phyloP scores from a whole-genome alignment of 1,140 invertebrate genomes.

The Riptortus pedestris region DNA sequence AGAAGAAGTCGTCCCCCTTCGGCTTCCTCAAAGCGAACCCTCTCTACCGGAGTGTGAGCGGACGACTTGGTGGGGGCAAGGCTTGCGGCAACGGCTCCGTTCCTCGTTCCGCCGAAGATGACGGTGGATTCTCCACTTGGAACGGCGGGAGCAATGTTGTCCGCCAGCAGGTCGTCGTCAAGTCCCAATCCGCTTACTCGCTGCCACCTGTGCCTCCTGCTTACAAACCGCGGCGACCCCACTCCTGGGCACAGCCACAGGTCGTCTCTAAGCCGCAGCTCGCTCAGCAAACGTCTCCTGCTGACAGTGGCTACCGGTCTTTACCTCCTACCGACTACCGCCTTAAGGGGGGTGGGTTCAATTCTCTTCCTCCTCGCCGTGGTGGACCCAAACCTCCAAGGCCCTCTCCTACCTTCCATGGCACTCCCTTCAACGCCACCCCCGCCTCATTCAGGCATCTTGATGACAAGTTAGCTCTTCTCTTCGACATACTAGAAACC shows the following conservation, averaged over 20 bases:
- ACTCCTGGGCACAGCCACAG: slow-evolving; percentile 27
- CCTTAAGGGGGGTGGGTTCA: slow-evolving; percentile 26
- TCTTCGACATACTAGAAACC: slow-evolving; percentile 67
- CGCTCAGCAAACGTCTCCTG: background rate
- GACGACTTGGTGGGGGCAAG: slow-evolving; percentile 33
- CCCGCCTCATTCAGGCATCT: slow-evolving; percentile 48
- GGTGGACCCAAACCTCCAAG: slow-evolving; percentile 35
- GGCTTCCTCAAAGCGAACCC: slow-evolving; percentile 37
- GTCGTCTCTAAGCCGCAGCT: slow-evolving; percentile 34
- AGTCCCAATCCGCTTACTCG: slow-evolving; percentile 25
- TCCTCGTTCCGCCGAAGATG: slow-evolving; percentile 27
- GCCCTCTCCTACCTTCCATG: slow-evolving; percentile 50
- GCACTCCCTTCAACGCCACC: slow-evolving; percentile 44
- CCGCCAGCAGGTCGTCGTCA: slow-evolving; percentile 28
- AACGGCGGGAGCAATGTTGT: slow-evolving; percentile 23
- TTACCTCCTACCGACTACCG: slow-evolving; percentile 12
- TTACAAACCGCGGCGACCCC: slow-evolving; percentile 24
- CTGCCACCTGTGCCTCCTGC: slow-evolving; percentile 29
- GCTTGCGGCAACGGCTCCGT: slow-evolving; percentile 26
- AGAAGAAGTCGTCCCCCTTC: slow-evolving; percentile 40
- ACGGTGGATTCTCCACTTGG: slow-evolving; percentile 29
- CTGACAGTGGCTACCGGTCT: slow-evolving; percentile 37
- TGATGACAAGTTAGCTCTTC: slow-evolving; percentile 63
- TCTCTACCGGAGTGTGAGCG: slow-evolving; percentile 40
- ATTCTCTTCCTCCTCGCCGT: slow-evolving; percentile 45